These are phyloP conservation scores for Notamacropus eugenii DNA, from an alignment of 2,797 vertebrate genomes.

Conservation along the genomic window DNA sequence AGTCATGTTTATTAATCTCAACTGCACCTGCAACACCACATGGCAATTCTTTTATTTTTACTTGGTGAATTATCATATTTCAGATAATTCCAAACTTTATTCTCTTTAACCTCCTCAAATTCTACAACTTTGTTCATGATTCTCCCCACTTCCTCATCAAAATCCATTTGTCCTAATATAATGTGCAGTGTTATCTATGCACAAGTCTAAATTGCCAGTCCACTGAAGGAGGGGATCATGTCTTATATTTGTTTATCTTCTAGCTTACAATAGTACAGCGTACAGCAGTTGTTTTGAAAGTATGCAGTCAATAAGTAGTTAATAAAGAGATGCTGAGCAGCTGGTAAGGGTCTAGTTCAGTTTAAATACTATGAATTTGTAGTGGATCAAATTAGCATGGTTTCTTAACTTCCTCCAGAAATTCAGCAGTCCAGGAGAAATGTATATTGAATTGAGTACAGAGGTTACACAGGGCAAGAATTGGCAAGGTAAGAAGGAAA, in stretches of 20 bases:
- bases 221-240: not conserved
- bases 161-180: not conserved
- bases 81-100: not conserved
- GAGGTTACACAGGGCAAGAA: not conserved
- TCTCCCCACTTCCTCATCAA: accelerated
- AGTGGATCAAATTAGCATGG: not conserved
- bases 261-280: not conserved
- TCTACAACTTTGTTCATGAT: not conserved
- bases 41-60: not conserved
- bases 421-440: not conserved
- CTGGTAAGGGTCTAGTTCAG: not conserved
- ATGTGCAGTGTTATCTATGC: not conserved
- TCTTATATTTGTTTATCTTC: not conserved
- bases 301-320: not conserved
- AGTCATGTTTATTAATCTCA: not conserved
- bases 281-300: not conserved
- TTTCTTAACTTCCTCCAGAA: not conserved
- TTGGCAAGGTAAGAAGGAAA: not conserved
- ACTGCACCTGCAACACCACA: not conserved
- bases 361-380: not conserved
- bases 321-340: not conserved
- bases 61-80: not conserved
- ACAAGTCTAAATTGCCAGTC: not conserved
- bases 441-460: not conserved
- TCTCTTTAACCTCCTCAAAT: not conserved